Conservation (phyloP, 1,140 invertebrate species). For the Atta texana region DNA sequence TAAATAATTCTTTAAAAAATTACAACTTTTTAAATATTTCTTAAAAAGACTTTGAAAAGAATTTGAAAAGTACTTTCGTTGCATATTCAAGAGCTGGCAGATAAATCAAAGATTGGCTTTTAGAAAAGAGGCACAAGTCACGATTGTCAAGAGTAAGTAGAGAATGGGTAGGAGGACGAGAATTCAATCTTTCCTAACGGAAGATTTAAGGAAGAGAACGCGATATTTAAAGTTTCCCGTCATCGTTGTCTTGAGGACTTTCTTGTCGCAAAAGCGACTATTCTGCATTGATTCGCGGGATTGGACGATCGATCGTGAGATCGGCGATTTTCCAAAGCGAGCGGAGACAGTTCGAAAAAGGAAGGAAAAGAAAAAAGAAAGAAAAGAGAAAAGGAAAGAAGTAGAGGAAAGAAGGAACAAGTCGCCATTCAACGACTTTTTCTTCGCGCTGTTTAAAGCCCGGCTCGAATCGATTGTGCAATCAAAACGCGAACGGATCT, state of each 20-base stretch:
- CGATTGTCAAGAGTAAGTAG: conserved; percentile 34
- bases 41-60: neutral
- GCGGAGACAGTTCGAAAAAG: conserved; percentile 6
- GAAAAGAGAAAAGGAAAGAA: too few species aligned
- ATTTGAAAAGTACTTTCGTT: conserved; percentile 21
- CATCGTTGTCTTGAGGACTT: conserved; percentile 43
- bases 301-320: conserved; percentile 20
- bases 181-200: conserved; percentile 52
- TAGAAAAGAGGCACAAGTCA: conserved; percentile 4
- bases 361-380: neutral
- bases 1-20: neutral
- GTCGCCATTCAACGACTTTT: conserved; percentile 50
- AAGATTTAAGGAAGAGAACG: conserved; percentile 52
- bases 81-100: conserved; percentile 23
- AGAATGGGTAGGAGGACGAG: conserved; percentile 22
- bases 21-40: neutral
- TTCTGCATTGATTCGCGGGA: conserved; percentile 50
- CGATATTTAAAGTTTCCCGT: conserved; percentile 61
- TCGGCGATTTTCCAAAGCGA: conserved; percentile 24
- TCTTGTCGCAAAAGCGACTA: conserved; percentile 52
- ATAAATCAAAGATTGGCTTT: conserved; percentile 41
- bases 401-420: conserved; percentile 21
- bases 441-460: conserved; percentile 44
- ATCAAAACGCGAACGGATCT: conserved; percentile 51
- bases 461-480: conserved; percentile 59